Evolutionary conservation across 2,797 vertebrate species (phyloP).

Genomic region (Alectoris magna): DNA sequence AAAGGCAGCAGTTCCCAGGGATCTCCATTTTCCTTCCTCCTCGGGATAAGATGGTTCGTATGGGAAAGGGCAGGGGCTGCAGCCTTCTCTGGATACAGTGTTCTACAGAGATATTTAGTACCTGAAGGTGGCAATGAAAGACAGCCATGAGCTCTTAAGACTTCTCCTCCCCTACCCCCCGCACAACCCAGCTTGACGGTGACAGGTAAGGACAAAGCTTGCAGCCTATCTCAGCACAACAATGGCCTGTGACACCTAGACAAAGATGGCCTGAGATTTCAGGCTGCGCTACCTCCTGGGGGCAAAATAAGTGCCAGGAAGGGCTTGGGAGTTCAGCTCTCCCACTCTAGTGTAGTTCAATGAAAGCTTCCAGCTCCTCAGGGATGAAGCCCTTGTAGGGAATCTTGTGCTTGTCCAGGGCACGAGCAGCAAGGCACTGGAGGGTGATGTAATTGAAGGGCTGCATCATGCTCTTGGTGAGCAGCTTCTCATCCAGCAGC

Average conservation of each 20-base stretch:
- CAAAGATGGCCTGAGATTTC: neutral
- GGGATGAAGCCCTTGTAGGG: conserved; percentile 96
- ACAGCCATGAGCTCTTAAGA: neutral
- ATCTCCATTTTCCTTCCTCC: neutral
- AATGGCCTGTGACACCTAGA: neutral
- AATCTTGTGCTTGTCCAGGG: conserved; percentile 92
- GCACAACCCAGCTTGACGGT: neutral
- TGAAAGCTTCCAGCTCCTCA: conserved; percentile 95
- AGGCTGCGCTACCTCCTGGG: neutral
- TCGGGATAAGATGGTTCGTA: neutral
- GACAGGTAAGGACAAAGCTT: conserved; percentile 6
- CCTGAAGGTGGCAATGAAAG: neutral
- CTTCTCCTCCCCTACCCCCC: neutral
- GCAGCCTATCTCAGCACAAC: neutral
- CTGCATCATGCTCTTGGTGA: conserved; percentile 87
- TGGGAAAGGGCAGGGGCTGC: neutral
- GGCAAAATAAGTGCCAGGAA: neutral
- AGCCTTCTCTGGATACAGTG: neutral
- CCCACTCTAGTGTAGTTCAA: conserved; percentile 89
- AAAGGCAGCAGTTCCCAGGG: conserved; percentile 1
- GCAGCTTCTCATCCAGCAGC: conserved; percentile 91
- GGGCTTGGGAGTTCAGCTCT: neutral
- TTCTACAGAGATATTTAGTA: conserved; percentile 20
- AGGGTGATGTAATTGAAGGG: conserved; percentile 93
- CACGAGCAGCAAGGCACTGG: conserved; percentile 96